Percentiles rank a stretch among this genome's conserved stretches.
Conservation (phyloP, 2,888 invertebrate species). For the Leucophenga maculata region DNA sequence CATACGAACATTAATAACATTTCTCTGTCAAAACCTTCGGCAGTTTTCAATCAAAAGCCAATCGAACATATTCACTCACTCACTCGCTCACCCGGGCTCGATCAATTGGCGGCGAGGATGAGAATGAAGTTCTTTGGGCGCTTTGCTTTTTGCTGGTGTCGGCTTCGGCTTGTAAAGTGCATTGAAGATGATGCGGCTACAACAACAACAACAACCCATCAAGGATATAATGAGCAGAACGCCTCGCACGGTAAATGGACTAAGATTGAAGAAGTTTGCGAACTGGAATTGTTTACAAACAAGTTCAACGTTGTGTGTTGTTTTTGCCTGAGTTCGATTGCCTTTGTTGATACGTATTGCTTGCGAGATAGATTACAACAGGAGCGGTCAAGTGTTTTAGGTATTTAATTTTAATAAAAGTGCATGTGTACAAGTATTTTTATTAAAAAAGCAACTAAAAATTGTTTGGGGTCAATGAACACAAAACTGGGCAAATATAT, state of each 20-base stretch:
- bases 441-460: too few relatives aligned
- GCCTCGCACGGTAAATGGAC: background rate
- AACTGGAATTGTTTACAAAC: conserved; percentile 18
- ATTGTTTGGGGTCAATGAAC: too few relatives aligned
- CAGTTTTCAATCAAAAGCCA: conserved; percentile 66
- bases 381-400: background rate
- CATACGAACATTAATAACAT: conserved; percentile 64
- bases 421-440: too few relatives aligned
- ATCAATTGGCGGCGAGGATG: too few relatives aligned
- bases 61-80: background rate
- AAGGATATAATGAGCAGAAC: background rate
- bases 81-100: background rate
- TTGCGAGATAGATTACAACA: background rate
- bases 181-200: conserved; percentile 34
- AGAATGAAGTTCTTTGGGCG: background rate
- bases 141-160: conserved; percentile 12
- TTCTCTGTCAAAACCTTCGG: conserved; percentile 63
- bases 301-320: background rate
- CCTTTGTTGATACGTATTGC: background rate
- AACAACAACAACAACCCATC: conserved; percentile 26
- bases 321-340: background rate
- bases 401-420: too few relatives aligned
- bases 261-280: conserved; percentile 2
- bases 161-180: conserved; percentile 10
- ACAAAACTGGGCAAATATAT: too few relatives aligned